A percentile compares a stretch with the other conserved stretches of the same genome.
Evolutionary conservation across 2,888 invertebrate genomes (phyloP).

Genomic region (Nasonia oneida): DNA sequence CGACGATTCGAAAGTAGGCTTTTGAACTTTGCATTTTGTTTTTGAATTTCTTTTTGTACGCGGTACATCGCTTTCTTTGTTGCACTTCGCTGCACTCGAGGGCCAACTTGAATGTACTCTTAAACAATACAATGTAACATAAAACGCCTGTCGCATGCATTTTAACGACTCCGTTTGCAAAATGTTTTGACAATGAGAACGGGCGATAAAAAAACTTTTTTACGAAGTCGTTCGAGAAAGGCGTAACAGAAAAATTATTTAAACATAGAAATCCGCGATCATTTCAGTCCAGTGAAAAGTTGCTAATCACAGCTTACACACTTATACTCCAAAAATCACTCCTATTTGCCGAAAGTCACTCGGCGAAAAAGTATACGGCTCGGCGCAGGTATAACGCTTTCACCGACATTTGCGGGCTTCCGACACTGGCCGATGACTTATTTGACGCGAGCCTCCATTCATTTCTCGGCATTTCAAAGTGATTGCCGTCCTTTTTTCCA

Average conservation of each 20-base stretch:
- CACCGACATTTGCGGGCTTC: slow-evolving; percentile 14
- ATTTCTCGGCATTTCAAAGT: not conserved
- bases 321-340: not conserved
- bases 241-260: not conserved
- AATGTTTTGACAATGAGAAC: not conserved
- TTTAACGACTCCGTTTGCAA: not conserved
- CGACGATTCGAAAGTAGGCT: not conserved
- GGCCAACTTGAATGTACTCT: slow-evolving; percentile 1
- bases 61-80: not conserved
- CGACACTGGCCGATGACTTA: slow-evolving; percentile 31
- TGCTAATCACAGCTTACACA: not conserved
- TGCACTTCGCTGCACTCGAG: not conserved
- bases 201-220: not conserved
- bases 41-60: not conserved
- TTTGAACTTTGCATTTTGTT: not conserved
- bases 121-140: slow-evolving; percentile 13
- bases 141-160: not conserved
- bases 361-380: slow-evolving; percentile 8
- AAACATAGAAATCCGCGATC: not conserved
- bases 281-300: not conserved
- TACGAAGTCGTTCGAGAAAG: not conserved
- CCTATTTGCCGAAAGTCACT: not conserved
- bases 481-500: not conserved
- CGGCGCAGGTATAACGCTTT: slow-evolving; percentile 22
- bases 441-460: slow-evolving; percentile 9